Evolutionary conservation across 1,140 invertebrate species (phyloP), one percentile per base, ranked within the genome.

Genomic region (Aphelinus certus): DNA sequence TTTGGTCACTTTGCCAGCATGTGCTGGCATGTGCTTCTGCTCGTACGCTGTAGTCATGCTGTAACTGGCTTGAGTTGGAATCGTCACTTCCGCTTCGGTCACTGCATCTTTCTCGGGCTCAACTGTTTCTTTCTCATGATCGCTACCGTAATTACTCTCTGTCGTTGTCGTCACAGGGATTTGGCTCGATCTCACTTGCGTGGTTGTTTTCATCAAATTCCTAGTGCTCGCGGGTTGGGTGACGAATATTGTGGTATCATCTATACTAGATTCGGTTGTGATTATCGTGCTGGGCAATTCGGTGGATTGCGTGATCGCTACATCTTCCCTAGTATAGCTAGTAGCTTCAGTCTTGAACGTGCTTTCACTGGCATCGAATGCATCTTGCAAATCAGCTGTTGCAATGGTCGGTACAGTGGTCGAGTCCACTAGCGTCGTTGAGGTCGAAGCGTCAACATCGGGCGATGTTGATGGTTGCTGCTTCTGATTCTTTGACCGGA

Each of bases 81-180:
- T 81, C 0, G 81, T 63, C 1, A 83, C 69, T 57, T 83, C 73
- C 1, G 82, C 77, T 26, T 79, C 77, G 5, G 80, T 67, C 2
- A 76, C 3, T 1, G 68, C 3, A 48, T 80, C 78, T 42, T 70
- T 77, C 3, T 79, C 79, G 3, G 73, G 49, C 1, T 76, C 76
- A n/a, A 79, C 77, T 5, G 60, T 46, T 7, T 77, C 48, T n/a
- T 75, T 68, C 10, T 75, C 64, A 6, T 60, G 65, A 3, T 56
- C 46, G 7, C 73, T 66, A 7, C 62, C 42, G 2, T 77, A 74
- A 1, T 58, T 63, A 7, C 71, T 76, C 7, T 76, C 57, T 1
- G 76, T 75, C 6, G 75, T 76, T 3, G 69, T 62, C 4, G 64
- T 76, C 1, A 75, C 57, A 56, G 81, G 77, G 10, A 56, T 66